Conservation (phyloP, 2,888 invertebrate species). For the Pheosia gnoma region DNA sequence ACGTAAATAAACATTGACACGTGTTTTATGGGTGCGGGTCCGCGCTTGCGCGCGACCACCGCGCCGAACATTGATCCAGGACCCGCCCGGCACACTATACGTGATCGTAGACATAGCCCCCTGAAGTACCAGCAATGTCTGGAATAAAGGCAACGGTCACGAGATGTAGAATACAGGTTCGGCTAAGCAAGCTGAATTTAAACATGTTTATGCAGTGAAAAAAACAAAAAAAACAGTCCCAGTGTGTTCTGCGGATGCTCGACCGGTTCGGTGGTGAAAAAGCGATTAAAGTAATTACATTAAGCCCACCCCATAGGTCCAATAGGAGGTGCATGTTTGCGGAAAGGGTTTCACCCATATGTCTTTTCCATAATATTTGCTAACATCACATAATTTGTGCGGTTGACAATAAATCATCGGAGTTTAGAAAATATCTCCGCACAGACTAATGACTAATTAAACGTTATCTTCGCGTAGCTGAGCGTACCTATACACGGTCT, state of each 20-base stretch:
- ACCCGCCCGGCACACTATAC: slow-evolving; percentile 52
- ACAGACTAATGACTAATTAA: not conserved
- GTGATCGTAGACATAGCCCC: slow-evolving; percentile 37
- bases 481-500: not conserved
- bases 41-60: slow-evolving; percentile 60
- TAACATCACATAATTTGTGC: too few species aligned
- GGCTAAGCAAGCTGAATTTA: not conserved
- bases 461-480: not conserved
- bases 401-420: too few species aligned
- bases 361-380: too few species aligned
- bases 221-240: too few species aligned
- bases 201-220: too few species aligned
- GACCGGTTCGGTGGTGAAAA: too few species aligned
- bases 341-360: too few species aligned
- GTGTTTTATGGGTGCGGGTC: slow-evolving; percentile 68
- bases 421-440: too few species aligned
- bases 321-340: too few species aligned
- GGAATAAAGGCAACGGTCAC: not conserved
- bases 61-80: slow-evolving; percentile 53
- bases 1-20: slow-evolving; percentile 83
- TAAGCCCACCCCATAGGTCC: too few species aligned
- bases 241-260: too few species aligned
- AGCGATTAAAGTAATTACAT: too few species aligned
- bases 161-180: not conserved
- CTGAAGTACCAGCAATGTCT: not conserved